Evolutionary conservation across 2,888 invertebrate species (phyloP).

Genomic region (Papilio demoleus): DNA sequence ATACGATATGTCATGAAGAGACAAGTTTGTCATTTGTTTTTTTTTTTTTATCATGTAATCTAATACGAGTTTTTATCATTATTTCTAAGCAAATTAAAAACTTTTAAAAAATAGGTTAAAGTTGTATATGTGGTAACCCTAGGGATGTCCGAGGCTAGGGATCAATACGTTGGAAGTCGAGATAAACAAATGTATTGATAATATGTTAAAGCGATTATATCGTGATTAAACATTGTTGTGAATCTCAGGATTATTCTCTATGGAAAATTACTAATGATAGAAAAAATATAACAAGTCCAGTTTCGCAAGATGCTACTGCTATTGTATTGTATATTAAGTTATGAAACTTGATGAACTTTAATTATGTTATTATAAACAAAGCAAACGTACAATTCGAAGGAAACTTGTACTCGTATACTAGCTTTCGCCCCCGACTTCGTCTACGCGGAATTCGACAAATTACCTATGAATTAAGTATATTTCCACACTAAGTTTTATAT

Average conservation of each 20-base stretch:
- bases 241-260: neutral
- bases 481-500: neutral
- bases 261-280: neutral
- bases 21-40: no score
- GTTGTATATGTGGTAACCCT: neutral
- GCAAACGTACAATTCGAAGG: neutral
- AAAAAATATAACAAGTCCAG: neutral
- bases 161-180: neutral
- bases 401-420: no score
- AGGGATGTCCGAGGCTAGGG: neutral
- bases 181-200: constrained; percentile 18
- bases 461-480: no score
- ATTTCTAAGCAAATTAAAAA: no score
- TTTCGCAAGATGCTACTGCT: neutral
- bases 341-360: neutral
- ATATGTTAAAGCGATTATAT: constrained; percentile 3
- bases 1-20: no score
- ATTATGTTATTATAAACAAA: neutral
- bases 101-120: neutral
- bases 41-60: no score
- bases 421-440: no score
- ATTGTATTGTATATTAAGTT: constrained; percentile 8
- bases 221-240: neutral
- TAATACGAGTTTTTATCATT: no score
- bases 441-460: no score